Base-by-base conservation (phyloP, 2,113 vertebrate species). In the Pipa parva region DNA sequence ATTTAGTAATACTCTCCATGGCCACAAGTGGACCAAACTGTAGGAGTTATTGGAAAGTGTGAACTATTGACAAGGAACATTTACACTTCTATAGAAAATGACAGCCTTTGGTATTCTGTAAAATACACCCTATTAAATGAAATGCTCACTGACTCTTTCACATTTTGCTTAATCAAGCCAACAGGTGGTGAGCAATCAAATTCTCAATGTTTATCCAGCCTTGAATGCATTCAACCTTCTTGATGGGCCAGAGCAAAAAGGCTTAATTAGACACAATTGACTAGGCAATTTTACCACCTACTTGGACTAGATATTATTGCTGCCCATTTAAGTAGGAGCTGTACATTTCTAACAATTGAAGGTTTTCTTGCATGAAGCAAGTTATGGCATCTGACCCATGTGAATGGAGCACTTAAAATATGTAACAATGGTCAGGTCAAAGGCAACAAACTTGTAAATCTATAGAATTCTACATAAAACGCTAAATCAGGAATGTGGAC, bases 251-350 rank as follows among this genome's bases (percentile, higher is more conserved):
- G 72, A 57, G 74, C 63, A 78, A 42, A 76, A 81, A 77, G 74
- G 69, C 69, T 79, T 75, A 58, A 71, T 76, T 81, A 80, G 56
- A 55, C 48, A 79, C 64, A 76, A 71, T 36, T 62, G 65, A 67
- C 59, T 55, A 75, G 67, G 71, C 71, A 72, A 71, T 74, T 79
- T 74, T 80, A 73, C 75, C 74, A 80, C 76, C 76, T 82, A 76
- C 76, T 37, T 67, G 31, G 70, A 75, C 36, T 57, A 36, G 57
- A 73, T 56, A 63, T n/a, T 59, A 11, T 18, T 24, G 39, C 58
- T 72, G 64, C 52, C 59, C 77, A 63, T 31, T 59, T 36, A 62
- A 78, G 29, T 72, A 46, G 27, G 55, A 18, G 18, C 29, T 13
- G 6, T 22, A 21, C 0, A 1, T 1, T 0, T 54, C 48, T 57